Evolutionary conservation across 2,113 vertebrate genomes (phyloP).

Genomic region (Deroptyus accipitrinus): DNA sequence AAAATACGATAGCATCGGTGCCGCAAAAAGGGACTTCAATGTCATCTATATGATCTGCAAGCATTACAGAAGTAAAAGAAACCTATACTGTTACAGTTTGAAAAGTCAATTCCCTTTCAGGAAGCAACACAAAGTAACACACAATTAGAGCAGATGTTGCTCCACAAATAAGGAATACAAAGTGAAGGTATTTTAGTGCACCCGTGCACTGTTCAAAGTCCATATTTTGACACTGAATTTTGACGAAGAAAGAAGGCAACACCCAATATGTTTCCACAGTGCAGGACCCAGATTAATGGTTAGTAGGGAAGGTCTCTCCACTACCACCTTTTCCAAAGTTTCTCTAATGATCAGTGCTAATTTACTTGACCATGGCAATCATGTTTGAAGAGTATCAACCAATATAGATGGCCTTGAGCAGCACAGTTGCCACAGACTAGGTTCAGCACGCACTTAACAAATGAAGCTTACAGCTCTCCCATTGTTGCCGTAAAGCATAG

Average conservation of each 20-base stretch:
- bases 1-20: accelerated
- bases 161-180: neutral
- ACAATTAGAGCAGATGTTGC: too few species aligned
- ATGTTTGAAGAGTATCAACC: conserved; percentile 9
- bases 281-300: neutral
- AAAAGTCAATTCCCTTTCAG: neutral
- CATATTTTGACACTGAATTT: neutral
- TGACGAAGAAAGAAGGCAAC: neutral
- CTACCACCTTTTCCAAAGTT: neutral
- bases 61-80: neutral
- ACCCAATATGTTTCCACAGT: neutral
- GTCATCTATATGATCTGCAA: neutral
- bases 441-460: conserved; percentile 7
- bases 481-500: neutral
- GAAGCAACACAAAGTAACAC: neutral
- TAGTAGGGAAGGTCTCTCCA: neutral
- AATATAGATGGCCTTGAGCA: neutral
- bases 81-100: neutral
- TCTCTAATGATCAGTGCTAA: neutral
- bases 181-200: neutral
- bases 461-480: neutral
- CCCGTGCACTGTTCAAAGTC: neutral
- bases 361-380: neutral
- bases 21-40: neutral
- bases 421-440: neutral